Base-by-base conservation (phyloP, 2,797 vertebrate genomes). In the Microctenopoma stevenorrisi region DNA sequence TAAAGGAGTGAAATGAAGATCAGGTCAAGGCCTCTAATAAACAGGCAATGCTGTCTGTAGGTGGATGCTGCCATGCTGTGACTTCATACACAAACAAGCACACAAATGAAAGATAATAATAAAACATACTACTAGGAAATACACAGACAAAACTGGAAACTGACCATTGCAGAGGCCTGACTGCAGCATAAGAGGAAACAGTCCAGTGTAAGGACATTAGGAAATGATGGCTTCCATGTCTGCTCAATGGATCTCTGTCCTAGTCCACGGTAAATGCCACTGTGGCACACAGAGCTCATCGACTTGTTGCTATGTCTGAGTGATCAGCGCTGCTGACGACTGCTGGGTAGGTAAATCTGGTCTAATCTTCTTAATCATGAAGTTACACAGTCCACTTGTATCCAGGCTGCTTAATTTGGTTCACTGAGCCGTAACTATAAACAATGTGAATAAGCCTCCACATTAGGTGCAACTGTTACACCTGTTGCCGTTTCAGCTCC, bases 311-410 rank as follows among this genome's bases (percentile, higher is more conserved):
- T 78, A 76, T 51, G 63, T 64, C 63, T 60, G 71, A 49, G 57
- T 74, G 75, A 82, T 47, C 56, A 18, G 59, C 46, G 72, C 64
- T 85, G 79, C 82, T 86, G 86, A 90, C 68, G 65, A 85, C 62
- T 80, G 78, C 78, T 69, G 63, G 66, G 56, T 52, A 66, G 79
- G 69, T 89, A 90, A 94, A 92, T 92, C 89, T 91, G 14, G 13
- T 71, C 74, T 94, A 94, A 94, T 94, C 94, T 88, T 89, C 88
- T 95, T 94, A 93, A 69, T 72, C 70, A 47, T 80, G 68, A 81
- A 84, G 84, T 78, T 59, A 67, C 73, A 63, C 72, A 64, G 74
- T 88, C 77, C 74, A 85, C 67, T 81, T 81, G 79, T 66, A 83
- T 84, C 83, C 77, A 73, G 79, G 68, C 70, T 83, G 73, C 74